Evolutionary conservation across 2,888 invertebrate genomes (phyloP).

Genomic region (Agrotis clavis): DNA sequence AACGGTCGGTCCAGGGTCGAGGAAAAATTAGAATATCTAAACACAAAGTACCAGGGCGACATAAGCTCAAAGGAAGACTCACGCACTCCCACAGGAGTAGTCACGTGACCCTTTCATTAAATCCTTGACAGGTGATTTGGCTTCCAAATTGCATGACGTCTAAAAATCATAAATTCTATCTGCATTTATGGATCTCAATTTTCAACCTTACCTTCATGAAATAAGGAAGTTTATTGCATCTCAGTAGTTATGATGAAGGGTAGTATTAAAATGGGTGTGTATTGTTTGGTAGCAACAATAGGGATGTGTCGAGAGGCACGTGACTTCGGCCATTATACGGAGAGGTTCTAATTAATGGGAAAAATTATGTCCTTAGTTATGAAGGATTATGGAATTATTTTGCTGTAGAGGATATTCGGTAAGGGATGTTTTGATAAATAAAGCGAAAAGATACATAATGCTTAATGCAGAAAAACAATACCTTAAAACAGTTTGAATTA

Average conservation of each 20-base stretch:
- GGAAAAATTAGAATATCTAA: constrained; percentile 57
- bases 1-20: not conserved
- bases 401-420: not conserved
- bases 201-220: not conserved
- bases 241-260: constrained; percentile 9
- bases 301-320: constrained; percentile 76
- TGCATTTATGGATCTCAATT: not conserved
- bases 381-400: constrained; percentile 30
- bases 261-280: constrained; percentile 38
- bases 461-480: too few species aligned
- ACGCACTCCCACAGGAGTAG: constrained; percentile 59
- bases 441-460: too few species aligned
- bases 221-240: constrained; percentile 20
- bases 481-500: too few species aligned
- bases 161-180: constrained; percentile 38
- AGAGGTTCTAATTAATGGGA: constrained; percentile 78
- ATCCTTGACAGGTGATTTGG: constrained; percentile 80
- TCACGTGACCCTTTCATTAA: constrained; percentile 76
- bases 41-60: constrained; percentile 52
- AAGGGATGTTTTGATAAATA: not conserved
- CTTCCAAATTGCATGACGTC: constrained; percentile 71
- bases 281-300: constrained; percentile 76
- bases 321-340: constrained; percentile 76
- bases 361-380: constrained; percentile 61
- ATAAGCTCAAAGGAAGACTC: constrained; percentile 36